These are phyloP conservation scores for Venusia cambrica DNA, from an alignment of 2,888 invertebrate genomes.

Conservation along the genomic window DNA sequence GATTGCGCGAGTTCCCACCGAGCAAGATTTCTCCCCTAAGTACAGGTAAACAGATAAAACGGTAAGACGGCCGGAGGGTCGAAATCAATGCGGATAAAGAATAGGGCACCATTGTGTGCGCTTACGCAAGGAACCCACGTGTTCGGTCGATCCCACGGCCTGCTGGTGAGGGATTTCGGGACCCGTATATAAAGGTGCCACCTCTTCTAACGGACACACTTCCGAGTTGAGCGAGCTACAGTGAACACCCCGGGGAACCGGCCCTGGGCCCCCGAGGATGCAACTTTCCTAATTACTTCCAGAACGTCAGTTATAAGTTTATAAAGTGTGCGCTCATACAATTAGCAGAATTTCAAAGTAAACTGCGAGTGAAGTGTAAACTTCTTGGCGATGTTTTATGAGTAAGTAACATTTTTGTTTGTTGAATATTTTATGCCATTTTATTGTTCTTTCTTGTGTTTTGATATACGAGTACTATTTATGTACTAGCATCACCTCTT, in stretches of 20 bases:
- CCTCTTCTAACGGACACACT: slow-evolving; percentile 49
- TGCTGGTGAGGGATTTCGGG: slow-evolving; percentile 53
- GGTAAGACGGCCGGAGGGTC: slow-evolving; percentile 73
- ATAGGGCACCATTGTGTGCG: slow-evolving; percentile 69
- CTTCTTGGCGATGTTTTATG: slow-evolving; percentile 34
- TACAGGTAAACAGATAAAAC: slow-evolving; percentile 73
- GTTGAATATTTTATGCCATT: slow-evolving; percentile 1
- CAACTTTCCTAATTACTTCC: slow-evolving; percentile 30
- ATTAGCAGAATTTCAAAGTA: slow-evolving; percentile 37
- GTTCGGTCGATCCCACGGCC: slow-evolving; percentile 71
- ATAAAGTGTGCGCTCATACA: slow-evolving; percentile 43
- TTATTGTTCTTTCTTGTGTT: background rate
- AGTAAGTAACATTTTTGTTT: slow-evolving; percentile 33
- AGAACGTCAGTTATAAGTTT: slow-evolving; percentile 55
- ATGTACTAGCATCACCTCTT: too few species aligned
- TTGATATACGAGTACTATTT: background rate
- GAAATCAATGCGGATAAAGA: slow-evolving; percentile 67
- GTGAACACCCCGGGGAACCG: slow-evolving; percentile 60
- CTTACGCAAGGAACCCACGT: slow-evolving; percentile 73
- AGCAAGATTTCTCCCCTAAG: slow-evolving; percentile 68
- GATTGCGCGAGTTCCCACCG: slow-evolving; percentile 71
- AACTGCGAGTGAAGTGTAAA: slow-evolving; percentile 20
- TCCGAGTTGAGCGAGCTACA: slow-evolving; percentile 52
- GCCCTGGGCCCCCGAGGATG: slow-evolving; percentile 50
- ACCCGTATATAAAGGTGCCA: slow-evolving; percentile 58